phyloP scores from a whole-genome alignment of 2,113 vertebrate genomes.

The Sarotherodon lohbergeri region DNA sequence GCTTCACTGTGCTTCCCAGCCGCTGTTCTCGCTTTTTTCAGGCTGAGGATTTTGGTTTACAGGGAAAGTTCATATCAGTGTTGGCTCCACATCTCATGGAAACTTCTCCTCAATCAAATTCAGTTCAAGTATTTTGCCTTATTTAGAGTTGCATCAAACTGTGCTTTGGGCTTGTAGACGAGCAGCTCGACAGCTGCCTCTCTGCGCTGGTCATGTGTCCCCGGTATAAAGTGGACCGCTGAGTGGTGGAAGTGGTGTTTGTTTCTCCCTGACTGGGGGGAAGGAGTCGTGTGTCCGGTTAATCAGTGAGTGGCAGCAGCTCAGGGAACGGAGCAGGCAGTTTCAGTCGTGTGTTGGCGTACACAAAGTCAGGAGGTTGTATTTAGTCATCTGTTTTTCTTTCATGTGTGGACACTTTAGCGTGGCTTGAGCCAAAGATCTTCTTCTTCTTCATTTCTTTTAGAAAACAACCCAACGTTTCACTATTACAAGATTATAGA shows the following conservation, averaged over 20 bases:
- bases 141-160: constrained; percentile 50
- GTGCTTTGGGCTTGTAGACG: constrained; percentile 10
- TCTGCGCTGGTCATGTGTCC: background rate
- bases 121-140: constrained; percentile 53
- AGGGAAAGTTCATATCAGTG: background rate
- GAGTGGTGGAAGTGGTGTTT: background rate
- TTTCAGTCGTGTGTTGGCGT: background rate
- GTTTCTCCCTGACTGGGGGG: background rate
- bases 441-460: constrained; percentile 18
- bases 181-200: background rate
- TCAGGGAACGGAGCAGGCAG: constrained; percentile 61
- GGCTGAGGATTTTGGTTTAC: background rate
- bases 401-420: constrained; percentile 42
- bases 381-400: constrained; percentile 28
- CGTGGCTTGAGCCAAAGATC: constrained; percentile 76
- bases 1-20: constrained; percentile 22
- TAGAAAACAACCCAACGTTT: constrained; percentile 11
- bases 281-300: background rate
- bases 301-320: constrained; percentile 53
- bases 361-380: constrained; percentile 13
- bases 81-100: constrained; percentile 11
- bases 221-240: background rate
- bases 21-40: background rate
- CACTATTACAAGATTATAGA: constrained; percentile 33
- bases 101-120: constrained; percentile 19